Evolutionary conservation across 2,888 invertebrate species (phyloP).

Genomic region (Stenolophus ochropezus): DNA sequence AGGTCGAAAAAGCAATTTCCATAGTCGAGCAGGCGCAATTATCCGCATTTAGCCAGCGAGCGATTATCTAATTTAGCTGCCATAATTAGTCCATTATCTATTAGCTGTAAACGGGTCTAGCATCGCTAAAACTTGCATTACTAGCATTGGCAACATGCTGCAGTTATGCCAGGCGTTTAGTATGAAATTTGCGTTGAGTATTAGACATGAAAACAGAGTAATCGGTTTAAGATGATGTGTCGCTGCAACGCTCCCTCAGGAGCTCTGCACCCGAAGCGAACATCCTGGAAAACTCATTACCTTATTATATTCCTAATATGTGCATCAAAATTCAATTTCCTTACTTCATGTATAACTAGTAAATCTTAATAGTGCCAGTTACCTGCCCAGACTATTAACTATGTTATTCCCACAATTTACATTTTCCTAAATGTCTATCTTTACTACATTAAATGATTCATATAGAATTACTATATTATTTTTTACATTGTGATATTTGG

Average conservation of each 20-base stretch:
- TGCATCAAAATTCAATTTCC: background rate
- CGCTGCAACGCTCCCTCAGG: background rate
- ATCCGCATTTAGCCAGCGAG: constrained; percentile 50
- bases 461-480: too few relatives aligned
- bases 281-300: background rate
- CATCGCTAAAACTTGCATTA: constrained; percentile 56
- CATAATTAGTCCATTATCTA: constrained; percentile 60
- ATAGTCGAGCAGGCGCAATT: constrained; percentile 54
- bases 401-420: background rate
- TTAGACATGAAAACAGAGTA: constrained; percentile 46
- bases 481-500: too few relatives aligned
- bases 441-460: too few relatives aligned
- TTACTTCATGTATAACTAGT: background rate
- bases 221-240: constrained; percentile 52
- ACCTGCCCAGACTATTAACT: background rate
- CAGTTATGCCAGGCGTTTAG: constrained; percentile 42
- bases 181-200: constrained; percentile 45
- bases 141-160: constrained; percentile 46
- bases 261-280: background rate
- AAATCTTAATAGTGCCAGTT: background rate
- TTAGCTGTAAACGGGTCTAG: constrained; percentile 53
- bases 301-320: background rate
- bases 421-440: background rate
- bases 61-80: constrained; percentile 59
- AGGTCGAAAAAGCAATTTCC: constrained; percentile 59